phyloP scores from a whole-genome alignment of 2,888 invertebrate genomes.

The Empis livida region DNA sequence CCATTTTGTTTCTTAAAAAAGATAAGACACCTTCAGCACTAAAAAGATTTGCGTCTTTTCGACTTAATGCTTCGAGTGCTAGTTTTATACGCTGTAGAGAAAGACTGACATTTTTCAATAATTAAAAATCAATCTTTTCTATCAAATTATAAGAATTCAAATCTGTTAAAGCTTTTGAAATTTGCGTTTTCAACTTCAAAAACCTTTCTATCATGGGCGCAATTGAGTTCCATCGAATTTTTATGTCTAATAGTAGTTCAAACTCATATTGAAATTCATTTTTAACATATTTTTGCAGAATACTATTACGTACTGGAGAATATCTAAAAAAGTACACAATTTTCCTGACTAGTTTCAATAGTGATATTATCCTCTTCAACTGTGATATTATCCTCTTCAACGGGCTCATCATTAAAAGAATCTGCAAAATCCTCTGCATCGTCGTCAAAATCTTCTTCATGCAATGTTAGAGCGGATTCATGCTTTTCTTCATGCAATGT shows the following conservation, averaged over 20 bases:
- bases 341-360: neutral
- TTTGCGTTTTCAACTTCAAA: neutral
- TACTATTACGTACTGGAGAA: neutral
- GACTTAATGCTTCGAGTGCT: neutral
- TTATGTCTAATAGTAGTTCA: neutral
- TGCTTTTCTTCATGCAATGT: conserved; percentile 1
- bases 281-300: neutral
- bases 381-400: neutral
- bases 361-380: neutral
- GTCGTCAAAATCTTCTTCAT: neutral
- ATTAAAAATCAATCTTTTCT: too few species aligned
- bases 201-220: neutral
- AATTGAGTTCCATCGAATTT: neutral
- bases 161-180: neutral
- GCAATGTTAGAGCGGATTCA: neutral
- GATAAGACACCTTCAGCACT: neutral
- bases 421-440: neutral
- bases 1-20: too few species aligned
- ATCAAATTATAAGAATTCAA: too few species aligned
- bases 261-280: neutral
- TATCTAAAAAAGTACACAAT: conserved; percentile 1
- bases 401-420: neutral
- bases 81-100: neutral
- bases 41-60: neutral
- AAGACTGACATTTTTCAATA: neutral